Evolutionary conservation across 2,888 invertebrate species (phyloP), one percentile per base, ranked within the genome.

Genomic region (Baronia brevicornis): DNA sequence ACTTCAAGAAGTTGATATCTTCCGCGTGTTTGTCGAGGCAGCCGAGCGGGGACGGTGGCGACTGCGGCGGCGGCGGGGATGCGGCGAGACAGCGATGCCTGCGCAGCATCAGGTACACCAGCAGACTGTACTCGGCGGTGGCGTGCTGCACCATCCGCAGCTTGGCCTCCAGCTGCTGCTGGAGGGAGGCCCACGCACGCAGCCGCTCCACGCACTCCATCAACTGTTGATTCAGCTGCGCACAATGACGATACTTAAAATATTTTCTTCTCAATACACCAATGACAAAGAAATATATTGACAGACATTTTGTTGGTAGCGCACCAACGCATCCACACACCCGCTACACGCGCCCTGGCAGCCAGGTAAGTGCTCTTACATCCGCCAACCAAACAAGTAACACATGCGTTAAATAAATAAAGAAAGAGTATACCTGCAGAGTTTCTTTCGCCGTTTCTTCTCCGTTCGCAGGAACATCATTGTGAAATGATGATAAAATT

Each of bases 61-160:
- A n/a, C n/a, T n/a, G n/a, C n/a, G n/a, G n/a, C n/a, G 53, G 41
- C n/a, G 40, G 39, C 29, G 32, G 28, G 44, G 44, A 41, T 2
- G 41, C 33, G 41, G 48, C 38, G 32, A 52, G 51, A 46, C 55
- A 48, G 47, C 63, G 60, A 46, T 64, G 69, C 47, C 57, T 65
- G 33, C 64, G 69, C 48, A 72, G 60, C 41, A 75, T 51, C 38
- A 75, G 57, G 49, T 58, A 65, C 37, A 75, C 60, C 44, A 78
- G 64, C 48, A 79, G 55, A 49, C 68, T 69, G 66, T 75, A 75
- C 60, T 79, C 78, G 11, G 63, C 50, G 3, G 70, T 66, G 17
- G 77, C 77, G 51, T 58, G 60, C 49, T 63, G 66, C 41, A 67
- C 73, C 54, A 67, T 55, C 46, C 51, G 52, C 44, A 74, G 56